These are phyloP conservation scores for Struthio camelus DNA, from an alignment of 2,113 vertebrate genomes.

Conservation along the genomic window DNA sequence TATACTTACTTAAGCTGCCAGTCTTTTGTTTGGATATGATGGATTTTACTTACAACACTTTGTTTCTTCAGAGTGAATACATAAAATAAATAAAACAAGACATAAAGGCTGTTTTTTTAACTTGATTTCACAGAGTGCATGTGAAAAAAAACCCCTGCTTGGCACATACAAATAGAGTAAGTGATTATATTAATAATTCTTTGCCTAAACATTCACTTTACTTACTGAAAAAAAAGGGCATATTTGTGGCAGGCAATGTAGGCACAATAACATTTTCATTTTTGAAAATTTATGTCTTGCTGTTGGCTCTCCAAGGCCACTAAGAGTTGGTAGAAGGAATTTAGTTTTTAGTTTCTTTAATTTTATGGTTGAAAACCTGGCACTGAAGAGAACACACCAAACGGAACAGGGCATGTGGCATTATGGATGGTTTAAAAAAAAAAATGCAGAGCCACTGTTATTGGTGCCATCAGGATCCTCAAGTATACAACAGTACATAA, in stretches of 20 bases:
- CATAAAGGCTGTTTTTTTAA: background rate
- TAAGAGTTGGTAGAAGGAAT: background rate
- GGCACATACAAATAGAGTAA: background rate
- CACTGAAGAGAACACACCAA: background rate
- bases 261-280: background rate
- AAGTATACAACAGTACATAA: background rate
- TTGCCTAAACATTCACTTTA: background rate
- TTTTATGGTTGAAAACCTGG: background rate
- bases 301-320: background rate
- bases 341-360: background rate
- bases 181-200: background rate
- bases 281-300: background rate
- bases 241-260: background rate
- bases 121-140: background rate
- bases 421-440: background rate
- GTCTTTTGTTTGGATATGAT: slow-evolving; percentile 60
- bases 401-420: background rate
- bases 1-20: slow-evolving; percentile 65
- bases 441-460: background rate
- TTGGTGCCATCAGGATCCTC: background rate
- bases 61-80: background rate
- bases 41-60: slow-evolving; percentile 19
- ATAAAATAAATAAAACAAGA: background rate
- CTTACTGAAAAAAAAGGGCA: background rate
- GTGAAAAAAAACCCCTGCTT: background rate